These are phyloP conservation scores for Chitala chitala DNA, from an alignment of 2,113 vertebrate species.

Conservation along the genomic window DNA sequence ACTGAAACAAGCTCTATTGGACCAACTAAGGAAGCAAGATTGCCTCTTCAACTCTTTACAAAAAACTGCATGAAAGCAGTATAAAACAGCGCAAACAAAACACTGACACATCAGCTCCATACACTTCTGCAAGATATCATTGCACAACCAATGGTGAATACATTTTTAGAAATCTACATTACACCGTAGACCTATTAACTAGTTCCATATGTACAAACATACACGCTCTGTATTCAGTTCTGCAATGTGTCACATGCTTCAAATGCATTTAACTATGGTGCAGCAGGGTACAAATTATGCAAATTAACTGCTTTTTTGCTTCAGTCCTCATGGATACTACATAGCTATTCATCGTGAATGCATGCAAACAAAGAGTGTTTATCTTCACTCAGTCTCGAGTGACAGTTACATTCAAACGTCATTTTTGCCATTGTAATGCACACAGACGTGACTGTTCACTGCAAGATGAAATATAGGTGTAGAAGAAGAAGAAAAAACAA, in stretches of 20 bases:
- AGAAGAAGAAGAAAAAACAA: background rate
- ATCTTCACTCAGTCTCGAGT: background rate
- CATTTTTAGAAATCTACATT: background rate
- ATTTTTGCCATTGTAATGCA: background rate
- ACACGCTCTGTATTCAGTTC: background rate
- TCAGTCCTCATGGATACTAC: background rate
- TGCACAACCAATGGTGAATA: no score
- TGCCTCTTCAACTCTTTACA: no score
- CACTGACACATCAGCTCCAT: no score
- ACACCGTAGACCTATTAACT: background rate
- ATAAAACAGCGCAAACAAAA: no score
- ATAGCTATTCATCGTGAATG: background rate
- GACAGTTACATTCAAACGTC: background rate
- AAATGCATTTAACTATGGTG: background rate
- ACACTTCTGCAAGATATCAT: no score
- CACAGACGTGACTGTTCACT: background rate
- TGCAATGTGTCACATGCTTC: background rate
- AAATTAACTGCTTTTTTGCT: background rate
- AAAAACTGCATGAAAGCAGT: no score
- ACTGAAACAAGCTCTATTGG: no score
- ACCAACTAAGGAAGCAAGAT: no score
- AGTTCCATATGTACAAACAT: background rate
- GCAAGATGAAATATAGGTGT: background rate
- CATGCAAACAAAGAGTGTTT: background rate
- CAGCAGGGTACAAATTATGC: background rate